Base-by-base conservation (phyloP, 2,888 invertebrate species). In the Liopterus haemorrhoidalis region DNA sequence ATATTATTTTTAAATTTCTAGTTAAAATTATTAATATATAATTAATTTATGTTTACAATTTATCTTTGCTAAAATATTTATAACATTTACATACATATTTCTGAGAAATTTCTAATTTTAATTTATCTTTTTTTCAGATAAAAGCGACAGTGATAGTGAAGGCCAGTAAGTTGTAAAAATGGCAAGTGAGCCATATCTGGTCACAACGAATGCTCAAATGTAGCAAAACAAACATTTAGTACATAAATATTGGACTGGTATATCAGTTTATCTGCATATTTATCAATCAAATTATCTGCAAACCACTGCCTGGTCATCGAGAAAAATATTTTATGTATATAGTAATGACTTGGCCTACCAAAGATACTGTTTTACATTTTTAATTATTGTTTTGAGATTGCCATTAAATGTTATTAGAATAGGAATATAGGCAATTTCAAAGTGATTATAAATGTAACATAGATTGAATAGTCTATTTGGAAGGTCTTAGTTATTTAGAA, bases 71-170 rank as follows among this genome's bases (percentile, higher is more conserved):
- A n/a, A n/a, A n/a, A n/a, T n/a, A n/a, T n/a, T n/a, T n/a, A n/a
- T n/a, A n/a, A n/a, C n/a, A n/a, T n/a, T n/a, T 4, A 11, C 19
- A 19, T 6, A 22, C 4, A 16, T 37, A 11, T 20, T 30, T 40
- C 28, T 19, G 20, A 30, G 11, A 30, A 28, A 19, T 22, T 20
- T 12, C 11, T 12, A 14, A 14, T 28, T 39, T 22, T n/a, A n/a
- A n/a, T n/a, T n/a, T n/a, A n/a, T n/a, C n/a, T 60, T 59, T 57
- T 55, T 81, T 79, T 53, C 79, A 90, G 89, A 90, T 77, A 89
- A 89, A 76, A 89, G 88, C 75, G 89, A 90, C 80, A 90, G 87
- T 75, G 89, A 90, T 76, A 90, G 89, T 72, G 89, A 90, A 76
- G 89, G 88, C 73, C 89, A 89, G 75, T 89, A 82, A 80, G 62